These are phyloP conservation scores for Poeciliopsis paucimaculata DNA, from an alignment of 2,797 vertebrate genomes.

Conservation along the genomic window DNA sequence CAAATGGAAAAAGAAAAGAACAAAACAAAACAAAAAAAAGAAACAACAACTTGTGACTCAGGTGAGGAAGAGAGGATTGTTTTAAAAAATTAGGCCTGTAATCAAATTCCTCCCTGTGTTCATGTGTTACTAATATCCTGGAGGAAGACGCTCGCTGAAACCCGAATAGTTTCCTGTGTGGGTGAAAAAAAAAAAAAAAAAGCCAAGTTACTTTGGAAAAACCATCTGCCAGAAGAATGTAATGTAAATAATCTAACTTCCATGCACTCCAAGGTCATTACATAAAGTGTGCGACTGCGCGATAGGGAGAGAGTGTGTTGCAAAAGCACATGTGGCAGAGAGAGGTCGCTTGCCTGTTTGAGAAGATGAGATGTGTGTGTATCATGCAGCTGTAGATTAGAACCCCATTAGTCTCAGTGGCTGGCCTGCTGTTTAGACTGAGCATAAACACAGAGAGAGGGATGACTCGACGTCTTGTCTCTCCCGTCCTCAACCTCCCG, in stretches of 20 bases:
- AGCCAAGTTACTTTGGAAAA: slow-evolving; percentile 9
- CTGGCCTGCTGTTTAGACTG: slow-evolving; percentile 78
- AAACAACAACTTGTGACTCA: not conserved
- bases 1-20: not conserved
- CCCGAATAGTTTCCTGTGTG: slow-evolving; percentile 25
- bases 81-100: slow-evolving; percentile 1
- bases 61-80: not conserved
- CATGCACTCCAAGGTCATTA: not conserved
- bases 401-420: slow-evolving; percentile 81
- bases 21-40: too few species aligned
- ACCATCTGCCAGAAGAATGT: slow-evolving; percentile 20
- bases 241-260: slow-evolving; percentile 34
- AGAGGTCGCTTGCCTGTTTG: slow-evolving; percentile 53
- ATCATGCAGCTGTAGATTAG: slow-evolving; percentile 81
- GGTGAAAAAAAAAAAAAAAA: slow-evolving; percentile 19
- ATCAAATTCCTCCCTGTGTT: slow-evolving; percentile 5
- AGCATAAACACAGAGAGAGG: slow-evolving; percentile 77
- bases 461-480: slow-evolving; percentile 67
- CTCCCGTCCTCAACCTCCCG: slow-evolving; percentile 63
- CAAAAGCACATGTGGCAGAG: slow-evolving; percentile 51
- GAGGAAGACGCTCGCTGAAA: slow-evolving; percentile 12
- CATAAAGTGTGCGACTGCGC: slow-evolving; percentile 14
- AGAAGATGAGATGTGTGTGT: slow-evolving; percentile 69
- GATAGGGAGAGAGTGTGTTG: slow-evolving; percentile 29
- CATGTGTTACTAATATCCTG: slow-evolving; percentile 15